Base-by-base conservation (phyloP, 92 coral and sea anemone genomes). In the Porites divaricata region DNA sequence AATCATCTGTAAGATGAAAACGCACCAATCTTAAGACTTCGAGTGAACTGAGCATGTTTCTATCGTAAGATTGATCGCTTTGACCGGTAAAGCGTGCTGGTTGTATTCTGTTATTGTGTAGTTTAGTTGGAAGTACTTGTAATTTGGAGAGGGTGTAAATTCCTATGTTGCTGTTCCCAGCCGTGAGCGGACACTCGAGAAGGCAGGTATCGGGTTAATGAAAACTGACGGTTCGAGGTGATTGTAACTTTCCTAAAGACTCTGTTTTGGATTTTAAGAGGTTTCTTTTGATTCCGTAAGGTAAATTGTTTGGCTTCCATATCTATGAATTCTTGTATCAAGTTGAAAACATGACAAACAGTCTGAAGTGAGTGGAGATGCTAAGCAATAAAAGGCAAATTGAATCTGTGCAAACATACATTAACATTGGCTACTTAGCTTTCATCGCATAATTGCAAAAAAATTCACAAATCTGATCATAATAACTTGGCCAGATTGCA, bases 61-160 rank as follows among this genome's bases (percentile, higher is more conserved):
- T 35, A 9, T 19, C 17, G 22, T 10, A 56, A 12, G 65, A 54
- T 68, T 80, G 26, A 21, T 69, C 54, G 26, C 41, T 26, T 56
- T 56, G 28, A 26, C 57, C 85, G 65, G 76, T 76, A 68, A 80
- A 80, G 57, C 86, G 73, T 20, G 71, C 49, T 8, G 66, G 78
- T 72, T 51, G 62, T 82, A 53, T 72, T 57, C 61, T 71, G 63
- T 61, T 72, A 62, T 72, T 76, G 80, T 62, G 69, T 58, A 45
- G 80, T 76, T 82, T 72, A 79, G 79, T 73, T 52, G 56, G 70
- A 75, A 88, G 83, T 79, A 90, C 93, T 90, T 90, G 84, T 78
- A 86, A 90, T 81, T 74, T 90, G 83, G 92, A 90, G 93, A 86
- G 93, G 93, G 93, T 90, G 93, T 76, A 84, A 90, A 90, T 90